Evolutionary conservation across 1,140 invertebrate genomes (phyloP).

Genomic region (Tenebrio molitor): DNA sequence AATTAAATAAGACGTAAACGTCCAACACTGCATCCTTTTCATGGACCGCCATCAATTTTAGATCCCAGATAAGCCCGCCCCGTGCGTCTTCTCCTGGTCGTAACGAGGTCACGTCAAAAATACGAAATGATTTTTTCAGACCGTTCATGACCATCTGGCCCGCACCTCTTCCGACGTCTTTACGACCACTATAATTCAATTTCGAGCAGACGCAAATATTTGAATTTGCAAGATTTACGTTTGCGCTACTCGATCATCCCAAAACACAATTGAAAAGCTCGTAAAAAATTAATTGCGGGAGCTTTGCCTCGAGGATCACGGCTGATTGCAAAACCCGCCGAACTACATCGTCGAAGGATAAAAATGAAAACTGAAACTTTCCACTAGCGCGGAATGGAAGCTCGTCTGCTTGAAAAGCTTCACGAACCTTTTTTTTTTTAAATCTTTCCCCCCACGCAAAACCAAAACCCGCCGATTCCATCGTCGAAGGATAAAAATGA

Average conservation of each 20-base stretch:
- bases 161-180: background rate
- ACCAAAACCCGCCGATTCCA: too few species aligned
- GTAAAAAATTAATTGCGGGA: conserved; percentile 15
- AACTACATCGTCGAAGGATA: too few species aligned
- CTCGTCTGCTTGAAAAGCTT: too few species aligned
- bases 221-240: conserved; percentile 5
- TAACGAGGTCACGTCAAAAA: conserved; percentile 6
- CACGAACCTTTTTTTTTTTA: too few species aligned
- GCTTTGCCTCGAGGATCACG: too few species aligned
- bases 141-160: too few species aligned
- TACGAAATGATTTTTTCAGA: background rate
- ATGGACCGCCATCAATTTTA: background rate
- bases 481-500: too few species aligned
- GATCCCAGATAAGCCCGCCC: background rate
- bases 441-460: too few species aligned
- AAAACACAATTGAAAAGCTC: background rate
- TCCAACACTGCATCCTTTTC: background rate
- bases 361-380: too few species aligned
- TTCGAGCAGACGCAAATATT: conserved; percentile 11
- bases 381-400: too few species aligned
- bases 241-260: background rate
- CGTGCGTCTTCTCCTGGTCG: too few species aligned
- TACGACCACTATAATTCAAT: background rate
- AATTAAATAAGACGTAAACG: background rate
- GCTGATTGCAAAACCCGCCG: too few species aligned